Conservation (phyloP, 2,113 vertebrate genomes). For the Maccullochella peelii region DNA sequence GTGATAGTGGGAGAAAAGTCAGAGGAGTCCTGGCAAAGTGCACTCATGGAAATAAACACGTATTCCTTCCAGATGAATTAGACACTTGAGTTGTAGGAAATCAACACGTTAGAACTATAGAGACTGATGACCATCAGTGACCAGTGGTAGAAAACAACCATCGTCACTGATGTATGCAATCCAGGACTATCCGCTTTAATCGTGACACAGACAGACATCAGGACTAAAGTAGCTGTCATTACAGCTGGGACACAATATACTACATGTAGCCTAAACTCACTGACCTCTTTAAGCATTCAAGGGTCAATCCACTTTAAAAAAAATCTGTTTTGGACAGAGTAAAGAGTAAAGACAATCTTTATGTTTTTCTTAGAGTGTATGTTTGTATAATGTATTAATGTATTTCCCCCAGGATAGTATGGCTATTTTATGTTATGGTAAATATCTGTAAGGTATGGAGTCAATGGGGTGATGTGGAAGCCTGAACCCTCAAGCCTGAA, state of each 20-base stretch:
- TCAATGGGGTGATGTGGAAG: background rate
- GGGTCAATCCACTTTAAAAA: background rate
- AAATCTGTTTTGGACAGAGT: background rate
- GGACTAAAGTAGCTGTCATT: background rate
- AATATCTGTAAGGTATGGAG: background rate
- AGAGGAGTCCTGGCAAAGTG: constrained; percentile 37
- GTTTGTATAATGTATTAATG: background rate
- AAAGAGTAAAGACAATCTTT: background rate
- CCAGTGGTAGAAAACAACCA: constrained; percentile 17
- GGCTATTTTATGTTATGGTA: background rate
- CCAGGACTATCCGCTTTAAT: background rate
- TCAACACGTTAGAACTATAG: constrained; percentile 15
- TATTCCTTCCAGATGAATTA: constrained; percentile 53
- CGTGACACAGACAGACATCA: constrained; percentile 18
- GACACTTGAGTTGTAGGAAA: constrained; percentile 21
- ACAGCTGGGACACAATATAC: background rate
- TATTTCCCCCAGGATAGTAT: background rate
- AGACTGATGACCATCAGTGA: constrained; percentile 15
- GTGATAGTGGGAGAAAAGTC: constrained; percentile 57
- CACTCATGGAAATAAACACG: constrained; percentile 24
- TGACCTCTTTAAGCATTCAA: background rate
- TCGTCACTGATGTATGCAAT: background rate
- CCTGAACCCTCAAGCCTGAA: background rate
- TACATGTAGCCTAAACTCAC: constrained; percentile 5
- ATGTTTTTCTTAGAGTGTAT: background rate